These are phyloP conservation scores for Lutjanus argentimaculatus DNA, from an alignment of 2,797 vertebrate genomes.

Conservation along the genomic window DNA sequence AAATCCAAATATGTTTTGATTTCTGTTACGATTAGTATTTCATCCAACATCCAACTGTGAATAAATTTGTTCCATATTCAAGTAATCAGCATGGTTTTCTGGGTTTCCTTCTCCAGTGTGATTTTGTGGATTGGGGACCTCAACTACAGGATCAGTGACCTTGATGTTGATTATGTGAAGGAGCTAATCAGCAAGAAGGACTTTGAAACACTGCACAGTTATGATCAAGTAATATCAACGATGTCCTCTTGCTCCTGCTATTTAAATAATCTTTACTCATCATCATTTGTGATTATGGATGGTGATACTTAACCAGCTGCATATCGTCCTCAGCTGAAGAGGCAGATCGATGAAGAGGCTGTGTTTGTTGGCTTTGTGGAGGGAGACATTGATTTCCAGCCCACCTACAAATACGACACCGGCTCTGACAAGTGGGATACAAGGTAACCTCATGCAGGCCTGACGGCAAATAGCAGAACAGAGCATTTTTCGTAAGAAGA, in stretches of 20 bases:
- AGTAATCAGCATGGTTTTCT: slow-evolving; percentile 1
- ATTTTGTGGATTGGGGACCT: slow-evolving; percentile 97
- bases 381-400: slow-evolving; percentile 94
- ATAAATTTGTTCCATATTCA: not conserved
- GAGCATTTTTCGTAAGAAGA: not conserved
- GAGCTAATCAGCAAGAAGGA: slow-evolving; percentile 91
- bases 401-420: slow-evolving; percentile 97
- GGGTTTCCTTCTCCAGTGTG: slow-evolving; percentile 81
- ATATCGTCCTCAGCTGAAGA: slow-evolving; percentile 88
- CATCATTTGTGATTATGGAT: not conserved
- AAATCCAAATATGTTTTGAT: slow-evolving; percentile 11
- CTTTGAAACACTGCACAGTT: slow-evolving; percentile 88
- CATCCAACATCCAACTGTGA: not conserved
- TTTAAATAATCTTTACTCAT: slow-evolving; percentile 3
- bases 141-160: slow-evolving; percentile 95
- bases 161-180: slow-evolving; percentile 92
- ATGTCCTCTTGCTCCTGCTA: not conserved
- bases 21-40: not conserved
- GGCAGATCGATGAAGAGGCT: slow-evolving; percentile 90
- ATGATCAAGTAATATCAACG: slow-evolving; percentile 90
- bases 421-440: slow-evolving; percentile 97
- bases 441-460: slow-evolving; percentile 85
- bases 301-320: slow-evolving; percentile 21
- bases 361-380: slow-evolving; percentile 94
- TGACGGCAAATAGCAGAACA: not conserved